phyloP scores from a whole-genome alignment of 2,797 vertebrate species.

The Bradypodion pumilum region DNA sequence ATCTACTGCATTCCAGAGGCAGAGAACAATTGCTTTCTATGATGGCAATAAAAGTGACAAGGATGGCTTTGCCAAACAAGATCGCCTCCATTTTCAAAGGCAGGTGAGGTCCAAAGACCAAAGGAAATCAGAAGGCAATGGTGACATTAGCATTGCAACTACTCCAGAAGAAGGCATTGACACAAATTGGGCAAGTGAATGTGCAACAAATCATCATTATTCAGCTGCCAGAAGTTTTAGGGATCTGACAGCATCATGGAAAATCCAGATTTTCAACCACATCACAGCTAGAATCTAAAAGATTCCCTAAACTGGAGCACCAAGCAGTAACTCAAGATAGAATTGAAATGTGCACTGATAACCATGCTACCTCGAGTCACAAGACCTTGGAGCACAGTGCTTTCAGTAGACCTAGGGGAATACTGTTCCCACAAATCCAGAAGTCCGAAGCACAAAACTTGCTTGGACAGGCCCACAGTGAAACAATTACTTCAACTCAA shows the following conservation, averaged over 20 bases:
- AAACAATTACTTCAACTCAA: slow-evolving; percentile 76
- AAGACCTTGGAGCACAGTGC: slow-evolving; percentile 70
- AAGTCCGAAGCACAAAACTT: slow-evolving; percentile 64
- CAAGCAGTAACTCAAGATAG: slow-evolving; percentile 82
- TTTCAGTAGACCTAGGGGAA: slow-evolving; percentile 56
- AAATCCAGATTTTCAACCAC: slow-evolving; percentile 65
- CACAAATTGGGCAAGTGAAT: slow-evolving; percentile 69
- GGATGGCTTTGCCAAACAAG: slow-evolving; percentile 58
- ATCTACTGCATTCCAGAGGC: slow-evolving; percentile 87
- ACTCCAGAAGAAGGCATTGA: slow-evolving; percentile 71
- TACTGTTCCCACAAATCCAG: slow-evolving; percentile 70
- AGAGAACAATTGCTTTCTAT: slow-evolving; percentile 83
- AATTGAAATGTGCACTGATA: slow-evolving; percentile 81
- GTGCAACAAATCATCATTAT: slow-evolving; percentile 67
- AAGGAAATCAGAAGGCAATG: slow-evolving; percentile 58
- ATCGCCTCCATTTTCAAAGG: slow-evolving; percentile 64
- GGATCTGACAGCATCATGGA: slow-evolving; percentile 54
- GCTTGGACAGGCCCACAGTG: slow-evolving; percentile 61
- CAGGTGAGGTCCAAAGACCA: slow-evolving; percentile 52
- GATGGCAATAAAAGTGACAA: slow-evolving; percentile 82
- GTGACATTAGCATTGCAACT: slow-evolving; percentile 57
- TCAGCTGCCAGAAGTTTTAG: slow-evolving; percentile 61
- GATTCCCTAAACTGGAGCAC: slow-evolving; percentile 87
- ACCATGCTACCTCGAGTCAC: slow-evolving; percentile 68
- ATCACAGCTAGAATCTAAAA: slow-evolving; percentile 78